A percentile compares a stretch with the other conserved stretches of the same genome.
Evolutionary conservation across 2,113 vertebrate species (phyloP).

Genomic region (Labrus mixtus): DNA sequence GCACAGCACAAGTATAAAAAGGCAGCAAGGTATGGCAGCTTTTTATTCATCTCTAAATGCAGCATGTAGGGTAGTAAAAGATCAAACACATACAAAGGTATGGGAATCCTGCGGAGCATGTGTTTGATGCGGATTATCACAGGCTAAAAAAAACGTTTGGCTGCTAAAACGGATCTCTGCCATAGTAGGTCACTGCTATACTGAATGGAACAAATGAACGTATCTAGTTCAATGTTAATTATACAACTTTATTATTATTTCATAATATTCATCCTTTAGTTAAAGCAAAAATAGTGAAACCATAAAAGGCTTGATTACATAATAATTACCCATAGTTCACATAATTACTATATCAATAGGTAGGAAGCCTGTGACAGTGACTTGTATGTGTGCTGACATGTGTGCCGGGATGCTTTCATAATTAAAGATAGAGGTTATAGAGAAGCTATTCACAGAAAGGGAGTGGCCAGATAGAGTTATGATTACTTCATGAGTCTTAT

Average conservation of each 20-base stretch:
- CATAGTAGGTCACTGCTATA: slow-evolving; percentile 9
- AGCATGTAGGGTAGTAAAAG: slow-evolving; percentile 27
- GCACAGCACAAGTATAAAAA: slow-evolving; percentile 9
- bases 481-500: slow-evolving; percentile 5
- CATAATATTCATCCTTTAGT: not conserved
- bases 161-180: not conserved
- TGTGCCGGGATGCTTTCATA: slow-evolving; percentile 23
- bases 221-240: not conserved
- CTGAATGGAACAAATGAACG: slow-evolving; percentile 4
- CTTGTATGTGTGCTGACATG: not conserved
- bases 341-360: too few species aligned
- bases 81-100: slow-evolving; percentile 30
- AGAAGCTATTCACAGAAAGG: not conserved
- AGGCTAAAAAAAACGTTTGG: slow-evolving; percentile 27
- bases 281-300: slow-evolving; percentile 16
- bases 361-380: too few species aligned
- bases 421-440: slow-evolving; percentile 49
- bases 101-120: slow-evolving; percentile 40
- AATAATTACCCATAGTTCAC: not conserved
- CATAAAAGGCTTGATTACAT: slow-evolving; percentile 11
- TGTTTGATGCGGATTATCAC: slow-evolving; percentile 39
- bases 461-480: slow-evolving; percentile 27
- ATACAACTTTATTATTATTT: not conserved
- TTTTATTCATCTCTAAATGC: slow-evolving; percentile 34
- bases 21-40: slow-evolving; percentile 9